Evolutionary conservation across 2,113 vertebrate species (phyloP), one percentile per base, ranked within the genome.

Genomic region (Burhinus bistriatus): DNA sequence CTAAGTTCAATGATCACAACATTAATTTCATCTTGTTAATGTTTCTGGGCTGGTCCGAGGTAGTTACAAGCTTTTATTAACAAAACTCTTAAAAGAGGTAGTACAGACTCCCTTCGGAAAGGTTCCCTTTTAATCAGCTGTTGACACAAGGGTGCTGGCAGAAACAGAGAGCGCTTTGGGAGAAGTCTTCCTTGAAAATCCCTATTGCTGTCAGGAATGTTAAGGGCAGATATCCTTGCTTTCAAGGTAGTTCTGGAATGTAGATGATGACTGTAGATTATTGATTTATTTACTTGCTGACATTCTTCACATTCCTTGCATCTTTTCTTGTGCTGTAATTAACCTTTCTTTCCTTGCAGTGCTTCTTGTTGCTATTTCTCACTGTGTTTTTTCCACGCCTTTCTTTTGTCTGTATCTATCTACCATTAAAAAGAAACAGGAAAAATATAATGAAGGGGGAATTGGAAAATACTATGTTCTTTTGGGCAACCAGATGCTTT

Each of bases 201-300:
- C 58, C 19, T 80, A 0, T 29, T 36, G 18, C 66, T 93, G 23
- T 65, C 45, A 82, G 62, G 77, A 92, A 72, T 64, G 80, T 83
- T 71, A 82, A 84, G 57, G 64, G 59, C 51, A 90, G 32, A 78
- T 66, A 92, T 26, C 45, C 3, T 44, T 94, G 68, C 83, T 95
- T 92, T 92, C 80, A 92, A 68, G 90, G 72, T 95, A 89, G 55
- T 69, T 84, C 69, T 89, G 92, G 92, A 97, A 97, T 96, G 94
- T 91, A 89, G 88, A 92, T 87, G 71, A 89, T 90, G 42, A 51
- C 62, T 90, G 87, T 83, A 95, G 95, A 91, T 95, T 96, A 87
- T 89, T 93, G 92, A 82, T 95, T 95, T 93, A 92, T 93, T 90
- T 94, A 68, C 90, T 96, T 92, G 65, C 83, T 92, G 61, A n/a